Conservation (phyloP, 2,888 invertebrate genomes). For the Coelinius sp. region DNA sequence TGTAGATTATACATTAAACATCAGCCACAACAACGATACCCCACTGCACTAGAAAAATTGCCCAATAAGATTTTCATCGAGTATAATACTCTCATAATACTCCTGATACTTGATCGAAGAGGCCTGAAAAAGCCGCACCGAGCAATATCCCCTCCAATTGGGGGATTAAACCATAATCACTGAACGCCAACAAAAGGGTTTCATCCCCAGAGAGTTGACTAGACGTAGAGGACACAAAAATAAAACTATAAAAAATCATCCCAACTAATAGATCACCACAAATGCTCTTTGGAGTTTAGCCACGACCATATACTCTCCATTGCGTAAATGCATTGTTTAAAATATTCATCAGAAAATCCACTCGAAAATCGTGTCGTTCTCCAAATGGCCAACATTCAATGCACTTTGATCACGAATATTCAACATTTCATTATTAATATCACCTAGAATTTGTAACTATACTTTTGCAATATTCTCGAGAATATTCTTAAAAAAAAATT, state of each 20-base stretch:
- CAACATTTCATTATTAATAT: neutral
- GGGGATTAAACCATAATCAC: slow-evolving; percentile 62
- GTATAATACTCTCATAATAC: slow-evolving; percentile 9
- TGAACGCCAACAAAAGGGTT: slow-evolving; percentile 67
- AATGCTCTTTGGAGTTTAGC: slow-evolving; percentile 62
- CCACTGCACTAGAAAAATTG: neutral
- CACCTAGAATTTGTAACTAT: neutral
- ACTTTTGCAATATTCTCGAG: neutral
- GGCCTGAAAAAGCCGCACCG: neutral
- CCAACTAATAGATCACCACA: slow-evolving; percentile 63
- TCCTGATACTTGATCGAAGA: slow-evolving; percentile 17
- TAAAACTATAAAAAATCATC: neutral
- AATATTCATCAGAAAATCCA: neutral
- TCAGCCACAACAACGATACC: slow-evolving; percentile 7
- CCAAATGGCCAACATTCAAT: neutral
- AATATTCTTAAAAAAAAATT: neutral
- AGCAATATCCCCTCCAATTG: slow-evolving; percentile 48
- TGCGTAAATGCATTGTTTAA: neutral
- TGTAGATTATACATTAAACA: slow-evolving; percentile 10
- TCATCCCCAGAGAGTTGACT: slow-evolving; percentile 49
- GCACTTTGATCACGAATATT: slow-evolving; percentile 19
- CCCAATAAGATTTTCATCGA: neutral
- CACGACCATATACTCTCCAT: slow-evolving; percentile 50
- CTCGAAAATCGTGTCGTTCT: neutral
- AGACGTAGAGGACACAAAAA: slow-evolving; percentile 13